phyloP scores from a whole-genome alignment of 1,140 invertebrate species.

The Hypsibius dujardini region DNA sequence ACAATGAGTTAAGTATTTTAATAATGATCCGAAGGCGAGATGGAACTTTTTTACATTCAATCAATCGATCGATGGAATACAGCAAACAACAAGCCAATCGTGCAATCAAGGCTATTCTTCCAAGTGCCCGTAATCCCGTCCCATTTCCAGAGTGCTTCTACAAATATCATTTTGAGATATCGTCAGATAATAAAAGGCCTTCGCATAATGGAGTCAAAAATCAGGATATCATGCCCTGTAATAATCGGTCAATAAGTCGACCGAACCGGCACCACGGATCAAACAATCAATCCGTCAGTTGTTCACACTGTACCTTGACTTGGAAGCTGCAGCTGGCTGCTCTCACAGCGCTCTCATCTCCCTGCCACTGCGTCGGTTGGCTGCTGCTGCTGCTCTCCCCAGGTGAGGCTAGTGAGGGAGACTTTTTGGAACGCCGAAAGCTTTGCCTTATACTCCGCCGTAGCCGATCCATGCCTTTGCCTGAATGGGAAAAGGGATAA shows the following conservation, averaged over 20 bases:
- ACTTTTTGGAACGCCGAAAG: slow-evolving; percentile 57
- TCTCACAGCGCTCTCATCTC: slow-evolving; percentile 85
- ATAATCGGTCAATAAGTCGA: no score
- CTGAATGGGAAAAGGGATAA: not conserved
- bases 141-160: not conserved
- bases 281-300: not conserved
- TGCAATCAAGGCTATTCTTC: no score
- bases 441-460: slow-evolving; percentile 76
- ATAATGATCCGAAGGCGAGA: no score
- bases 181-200: not conserved
- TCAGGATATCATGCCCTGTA: not conserved
- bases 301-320: slow-evolving; percentile 54
- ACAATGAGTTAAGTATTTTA: no score
- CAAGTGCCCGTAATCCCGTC: not conserved
- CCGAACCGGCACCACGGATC: no score
- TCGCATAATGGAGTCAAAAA: not conserved
- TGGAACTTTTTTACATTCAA: no score
- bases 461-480: slow-evolving; percentile 58
- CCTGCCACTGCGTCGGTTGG: slow-evolving; percentile 91
- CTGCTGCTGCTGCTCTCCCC: slow-evolving; percentile 72
- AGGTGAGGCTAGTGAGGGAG: slow-evolving; percentile 12
- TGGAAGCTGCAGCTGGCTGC: slow-evolving; percentile 87
- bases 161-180: not conserved
- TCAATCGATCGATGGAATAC: no score
- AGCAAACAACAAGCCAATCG: no score